Base-by-base conservation (phyloP, 1,140 invertebrate genomes). In the Araneus ventricosus region DNA sequence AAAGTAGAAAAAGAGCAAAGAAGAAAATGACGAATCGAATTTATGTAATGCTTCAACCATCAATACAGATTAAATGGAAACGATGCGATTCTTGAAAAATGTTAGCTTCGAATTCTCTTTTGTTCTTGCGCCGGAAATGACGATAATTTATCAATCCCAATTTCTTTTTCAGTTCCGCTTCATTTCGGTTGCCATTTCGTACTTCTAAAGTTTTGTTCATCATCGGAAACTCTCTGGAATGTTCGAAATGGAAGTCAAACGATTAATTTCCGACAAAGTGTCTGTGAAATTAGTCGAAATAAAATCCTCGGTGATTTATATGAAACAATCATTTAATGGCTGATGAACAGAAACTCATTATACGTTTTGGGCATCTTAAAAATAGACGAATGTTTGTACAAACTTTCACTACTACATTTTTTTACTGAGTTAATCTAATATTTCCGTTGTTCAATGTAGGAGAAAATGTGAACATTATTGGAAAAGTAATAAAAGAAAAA, bases 101-200 rank as follows among this genome's bases (percentile, higher is more conserved):
- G 30, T 75, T 75, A 34, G 70, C 70, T 75, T 34, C 70, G 17
- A 37, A 75, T 75, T 75, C 70, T 37, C 70, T 84, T 52, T 84
- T 84, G 82, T 84, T 84, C 82, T 84, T 57, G 41, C 45, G n/a
- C 14, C 27, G 22, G 39, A 52, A 52, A 57, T 84, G 82, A 84
- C 41, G 82, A 84, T 84, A 84, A 84, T 84, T 84, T 84, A 84
- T 84, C 82, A 84, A 84, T 84, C 27, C 41, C 39, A 84, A 14
- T 84, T 41, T 52, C 45, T 84, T 84, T 84, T 84, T 57, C 41
- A 84, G 82, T 84, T 84, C 82, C 70, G 30, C 45, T 84, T 84
- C 82, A 84, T 84, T 84, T 84, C 39, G 39, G 24, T 52, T 52
- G 39, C 82, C 27, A 84, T 84, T 84, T 27, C 82, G 30, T 75